A percentile compares a stretch with the other conserved stretches of the same genome.
phyloP scores from a whole-genome alignment of 2,113 vertebrate genomes.

The Capricornis sumatraensis region DNA sequence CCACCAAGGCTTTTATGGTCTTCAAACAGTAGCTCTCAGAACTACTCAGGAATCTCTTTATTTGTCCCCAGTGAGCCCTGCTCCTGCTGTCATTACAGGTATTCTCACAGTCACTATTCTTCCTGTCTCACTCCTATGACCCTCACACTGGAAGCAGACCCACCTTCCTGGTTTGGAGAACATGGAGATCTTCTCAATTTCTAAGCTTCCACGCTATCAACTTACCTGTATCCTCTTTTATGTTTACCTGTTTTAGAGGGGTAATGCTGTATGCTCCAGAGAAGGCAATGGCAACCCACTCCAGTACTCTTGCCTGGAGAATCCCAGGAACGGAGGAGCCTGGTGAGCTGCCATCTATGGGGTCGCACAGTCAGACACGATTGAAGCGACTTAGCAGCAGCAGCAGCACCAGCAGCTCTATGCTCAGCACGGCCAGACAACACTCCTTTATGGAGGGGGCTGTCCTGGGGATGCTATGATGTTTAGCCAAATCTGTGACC shows the following conservation, averaged over 20 bases:
- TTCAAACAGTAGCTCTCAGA: not conserved
- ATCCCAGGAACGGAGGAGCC: too few species aligned
- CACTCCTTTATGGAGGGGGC: not conserved
- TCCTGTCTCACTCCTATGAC: not conserved
- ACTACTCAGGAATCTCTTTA: not conserved
- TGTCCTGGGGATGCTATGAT: not conserved
- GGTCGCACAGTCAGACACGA: too few species aligned
- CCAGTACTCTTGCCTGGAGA: too few species aligned
- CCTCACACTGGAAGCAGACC: not conserved
- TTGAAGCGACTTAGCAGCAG: too few species aligned
- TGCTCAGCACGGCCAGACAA: not conserved
- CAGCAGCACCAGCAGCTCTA: not conserved
- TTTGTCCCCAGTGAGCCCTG: not conserved
- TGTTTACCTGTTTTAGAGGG: not conserved
- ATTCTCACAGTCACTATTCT: not conserved
- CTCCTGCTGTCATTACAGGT: not conserved
- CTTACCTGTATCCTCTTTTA: not conserved
- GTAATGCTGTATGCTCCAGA: not conserved
- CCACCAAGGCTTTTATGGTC: not conserved
- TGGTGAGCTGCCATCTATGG: too few species aligned
- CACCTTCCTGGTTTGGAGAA: not conserved
- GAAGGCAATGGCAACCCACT: too few species aligned
- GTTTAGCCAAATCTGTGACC: not conserved
- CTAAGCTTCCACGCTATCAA: not conserved
- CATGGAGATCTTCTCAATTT: not conserved